phyloP scores from a whole-genome alignment of 2,888 invertebrate genomes.

The Amblyjoppa fuscipennis region DNA sequence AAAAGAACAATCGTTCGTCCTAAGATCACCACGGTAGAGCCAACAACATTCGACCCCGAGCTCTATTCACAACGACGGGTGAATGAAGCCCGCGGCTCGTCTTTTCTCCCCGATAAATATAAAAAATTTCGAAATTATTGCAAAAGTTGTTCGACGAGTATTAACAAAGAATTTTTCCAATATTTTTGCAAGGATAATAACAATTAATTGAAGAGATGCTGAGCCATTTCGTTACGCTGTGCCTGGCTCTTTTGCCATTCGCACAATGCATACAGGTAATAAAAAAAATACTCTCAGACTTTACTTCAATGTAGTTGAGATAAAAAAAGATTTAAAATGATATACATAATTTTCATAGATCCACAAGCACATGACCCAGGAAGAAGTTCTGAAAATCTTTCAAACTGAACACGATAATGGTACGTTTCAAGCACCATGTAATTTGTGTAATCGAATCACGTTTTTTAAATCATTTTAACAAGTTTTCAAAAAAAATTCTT shows the following conservation, averaged over 20 bases:
- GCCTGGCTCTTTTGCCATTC: no score
- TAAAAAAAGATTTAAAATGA: no score
- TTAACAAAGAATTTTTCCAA: neutral
- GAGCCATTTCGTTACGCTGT: neutral
- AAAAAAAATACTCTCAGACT: neutral
- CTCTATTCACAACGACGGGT: slow-evolving; percentile 5
- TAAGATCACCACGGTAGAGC: slow-evolving; percentile 22
- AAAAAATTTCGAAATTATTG: no score
- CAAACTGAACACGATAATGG: no score
- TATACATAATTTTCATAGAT: no score
- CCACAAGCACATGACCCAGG: no score
- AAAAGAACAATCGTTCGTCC: neutral
- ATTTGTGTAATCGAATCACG: neutral
- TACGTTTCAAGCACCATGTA: neutral
- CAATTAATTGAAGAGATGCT: slow-evolving; percentile 13
- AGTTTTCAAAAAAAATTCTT: slow-evolving; percentile 6
- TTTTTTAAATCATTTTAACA: neutral
- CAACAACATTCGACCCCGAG: neutral
- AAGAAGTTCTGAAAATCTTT: no score
- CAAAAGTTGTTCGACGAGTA: neutral
- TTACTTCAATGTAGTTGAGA: no score
- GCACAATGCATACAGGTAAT: slow-evolving; percentile 18
- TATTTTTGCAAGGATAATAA: neutral
- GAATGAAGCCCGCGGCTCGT: neutral
- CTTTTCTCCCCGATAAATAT: neutral